Percentiles rank a stretch among this genome's conserved stretches.
phyloP scores from a whole-genome alignment of 1,140 invertebrate species.

The Scylla paramamosain region DNA sequence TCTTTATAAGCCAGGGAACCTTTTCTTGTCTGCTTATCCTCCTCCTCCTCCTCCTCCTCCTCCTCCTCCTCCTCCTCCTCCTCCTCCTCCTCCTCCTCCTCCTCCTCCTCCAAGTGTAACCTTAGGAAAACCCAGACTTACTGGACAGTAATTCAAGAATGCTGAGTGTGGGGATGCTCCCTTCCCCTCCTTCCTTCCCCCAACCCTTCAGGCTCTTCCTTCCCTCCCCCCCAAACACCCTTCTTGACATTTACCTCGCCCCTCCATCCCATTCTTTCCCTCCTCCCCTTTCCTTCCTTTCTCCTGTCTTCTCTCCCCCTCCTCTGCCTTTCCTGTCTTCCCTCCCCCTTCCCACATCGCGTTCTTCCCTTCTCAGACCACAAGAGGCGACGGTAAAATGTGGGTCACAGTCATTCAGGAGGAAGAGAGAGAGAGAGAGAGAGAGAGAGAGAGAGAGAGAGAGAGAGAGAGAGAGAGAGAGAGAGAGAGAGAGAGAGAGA shows the following conservation, averaged over 20 bases:
- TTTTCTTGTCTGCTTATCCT: neutral
- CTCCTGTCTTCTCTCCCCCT: neutral
- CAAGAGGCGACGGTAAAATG: constrained; percentile 11
- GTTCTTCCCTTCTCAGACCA: neutral
- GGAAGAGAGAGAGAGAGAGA: neutral
- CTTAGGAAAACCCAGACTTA: neutral
- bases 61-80: neutral
- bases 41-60: neutral
- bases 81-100: neutral
- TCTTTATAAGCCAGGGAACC: too few relatives aligned
- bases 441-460: neutral
- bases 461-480: neutral
- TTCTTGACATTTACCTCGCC: neutral
- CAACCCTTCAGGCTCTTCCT: neutral
- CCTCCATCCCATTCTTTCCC: neutral
- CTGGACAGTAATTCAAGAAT: neutral
- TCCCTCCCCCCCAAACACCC: neutral
- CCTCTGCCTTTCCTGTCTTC: neutral
- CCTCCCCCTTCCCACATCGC: neutral
- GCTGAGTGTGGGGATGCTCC: neutral
- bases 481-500: neutral
- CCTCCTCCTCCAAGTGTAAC: neutral
- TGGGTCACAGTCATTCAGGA: neutral
- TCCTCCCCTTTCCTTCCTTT: neutral
- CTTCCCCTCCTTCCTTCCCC: neutral